Percentiles rank a stretch among this genome's conserved stretches.
Conservation (phyloP, 2,113 vertebrate species). For the Tachycineta bicolor region DNA sequence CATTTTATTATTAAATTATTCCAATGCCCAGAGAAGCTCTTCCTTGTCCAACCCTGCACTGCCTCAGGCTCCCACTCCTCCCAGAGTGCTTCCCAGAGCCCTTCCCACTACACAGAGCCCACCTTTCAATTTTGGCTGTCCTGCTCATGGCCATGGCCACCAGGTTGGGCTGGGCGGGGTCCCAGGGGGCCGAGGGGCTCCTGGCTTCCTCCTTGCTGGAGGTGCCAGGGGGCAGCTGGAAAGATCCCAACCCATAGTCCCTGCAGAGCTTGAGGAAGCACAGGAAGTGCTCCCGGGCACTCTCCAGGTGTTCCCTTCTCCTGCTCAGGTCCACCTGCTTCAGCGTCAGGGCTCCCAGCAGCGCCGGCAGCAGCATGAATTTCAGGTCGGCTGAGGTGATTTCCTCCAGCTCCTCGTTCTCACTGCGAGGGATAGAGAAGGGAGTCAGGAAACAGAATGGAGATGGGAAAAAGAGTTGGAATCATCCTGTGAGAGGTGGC, state of each 20-base stretch:
- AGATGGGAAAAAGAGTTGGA: not conserved
- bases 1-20: fast-evolving
- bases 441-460: not conserved
- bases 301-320: conserved; percentile 79
- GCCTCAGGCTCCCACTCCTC: not conserved
- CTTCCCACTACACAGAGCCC: not conserved
- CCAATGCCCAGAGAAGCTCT: fast-evolving
- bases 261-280: conserved; percentile 83
- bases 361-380: conserved; percentile 86
- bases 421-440: conserved; percentile 58
- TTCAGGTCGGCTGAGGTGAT: conserved; percentile 85
- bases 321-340: conserved; percentile 78
- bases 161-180: conserved; percentile 64
- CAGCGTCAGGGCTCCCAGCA: conserved; percentile 84
- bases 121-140: conserved; percentile 83
- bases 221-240: conserved; percentile 70
- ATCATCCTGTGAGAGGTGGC: not conserved
- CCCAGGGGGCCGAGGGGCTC: not conserved
- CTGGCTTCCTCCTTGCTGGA: not conserved
- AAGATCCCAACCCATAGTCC: conserved; percentile 78
- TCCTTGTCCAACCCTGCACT: fast-evolving
- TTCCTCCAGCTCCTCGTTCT: conserved; percentile 93
- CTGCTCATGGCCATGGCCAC: conserved; percentile 86
- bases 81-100: not conserved
- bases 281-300: conserved; percentile 80